Evolutionary conservation across 2,888 invertebrate species (phyloP).

Genomic region (Mimas tiliae): DNA sequence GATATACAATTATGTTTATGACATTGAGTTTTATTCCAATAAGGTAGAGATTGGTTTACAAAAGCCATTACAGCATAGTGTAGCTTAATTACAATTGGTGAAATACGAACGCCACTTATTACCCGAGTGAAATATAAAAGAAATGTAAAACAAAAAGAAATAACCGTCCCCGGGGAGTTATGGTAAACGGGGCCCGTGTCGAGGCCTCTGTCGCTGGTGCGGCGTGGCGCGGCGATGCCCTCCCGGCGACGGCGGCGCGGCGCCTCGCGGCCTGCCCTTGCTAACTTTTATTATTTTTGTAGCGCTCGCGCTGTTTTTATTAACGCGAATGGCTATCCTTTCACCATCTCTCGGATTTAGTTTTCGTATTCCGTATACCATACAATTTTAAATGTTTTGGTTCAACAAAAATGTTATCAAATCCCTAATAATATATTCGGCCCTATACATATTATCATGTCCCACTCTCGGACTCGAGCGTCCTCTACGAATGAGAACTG

Average conservation of each 20-base stretch:
- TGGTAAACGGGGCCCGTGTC: conserved; percentile 67
- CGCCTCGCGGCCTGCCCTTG: conserved; percentile 66
- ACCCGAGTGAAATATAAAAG: conserved; percentile 54
- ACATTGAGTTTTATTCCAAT: too few species aligned
- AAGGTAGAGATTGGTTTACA: conserved; percentile 9
- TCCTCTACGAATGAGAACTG: too few species aligned
- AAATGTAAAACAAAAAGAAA: conserved; percentile 60
- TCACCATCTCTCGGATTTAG: conserved; percentile 46
- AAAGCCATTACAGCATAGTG: conserved; percentile 8
- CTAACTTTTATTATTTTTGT: conserved; percentile 79
- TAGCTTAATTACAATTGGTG: conserved; percentile 24
- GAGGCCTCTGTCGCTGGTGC: conserved; percentile 48
- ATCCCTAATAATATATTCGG: too few species aligned
- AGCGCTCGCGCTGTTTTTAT: conserved; percentile 69
- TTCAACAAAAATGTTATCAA: not conserved
- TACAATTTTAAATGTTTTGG: not conserved
- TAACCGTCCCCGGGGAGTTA: conserved; percentile 59
- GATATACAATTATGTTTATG: too few species aligned
- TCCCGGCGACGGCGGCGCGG: conserved; percentile 43
- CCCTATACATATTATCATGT: too few species aligned
- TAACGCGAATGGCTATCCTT: conserved; percentile 61
- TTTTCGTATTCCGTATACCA: conserved; percentile 3
- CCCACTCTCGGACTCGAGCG: too few species aligned
- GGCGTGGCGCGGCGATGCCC: conserved; percentile 43
- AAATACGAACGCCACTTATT: conserved; percentile 49